phyloP scores from a whole-genome alignment of 2,797 vertebrate genomes.

The Acipenser transmontanus region DNA sequence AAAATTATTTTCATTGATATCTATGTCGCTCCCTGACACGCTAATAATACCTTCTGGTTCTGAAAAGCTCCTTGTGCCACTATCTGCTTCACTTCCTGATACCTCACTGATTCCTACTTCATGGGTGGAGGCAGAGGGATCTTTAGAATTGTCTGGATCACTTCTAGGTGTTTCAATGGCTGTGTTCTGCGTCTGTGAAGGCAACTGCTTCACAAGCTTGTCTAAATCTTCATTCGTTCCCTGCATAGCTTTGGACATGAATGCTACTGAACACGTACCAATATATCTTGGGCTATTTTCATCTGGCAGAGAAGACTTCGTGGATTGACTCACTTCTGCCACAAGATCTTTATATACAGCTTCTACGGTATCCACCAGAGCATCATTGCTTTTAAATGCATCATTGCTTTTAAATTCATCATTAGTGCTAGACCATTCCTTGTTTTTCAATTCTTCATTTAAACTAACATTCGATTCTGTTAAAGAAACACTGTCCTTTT shows the following conservation, averaged over 20 bases:
- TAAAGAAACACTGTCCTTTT: too few species aligned
- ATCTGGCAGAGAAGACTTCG: not conserved
- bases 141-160: not conserved
- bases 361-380: too few species aligned
- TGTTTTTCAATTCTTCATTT: too few species aligned
- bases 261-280: not conserved
- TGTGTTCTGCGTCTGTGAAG: not conserved
- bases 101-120: not conserved
- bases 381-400: too few species aligned
- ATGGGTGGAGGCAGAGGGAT: not conserved
- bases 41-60: not conserved
- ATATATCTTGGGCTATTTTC: not conserved
- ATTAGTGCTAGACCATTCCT: too few species aligned
- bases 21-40: not conserved
- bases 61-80: not conserved
- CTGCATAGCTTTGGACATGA: not conserved
- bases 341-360: too few species aligned
- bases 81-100: not conserved
- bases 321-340: too few species aligned
- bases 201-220: not conserved
- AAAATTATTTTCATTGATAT: not conserved
- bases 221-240: not conserved
- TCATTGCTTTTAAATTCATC: too few species aligned
- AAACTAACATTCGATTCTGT: too few species aligned
- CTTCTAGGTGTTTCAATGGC: not conserved